A percentile compares a stretch with the other conserved stretches of the same genome.
Evolutionary conservation across 2,113 vertebrate genomes (phyloP).

Genomic region (Pollachius pollachius): DNA sequence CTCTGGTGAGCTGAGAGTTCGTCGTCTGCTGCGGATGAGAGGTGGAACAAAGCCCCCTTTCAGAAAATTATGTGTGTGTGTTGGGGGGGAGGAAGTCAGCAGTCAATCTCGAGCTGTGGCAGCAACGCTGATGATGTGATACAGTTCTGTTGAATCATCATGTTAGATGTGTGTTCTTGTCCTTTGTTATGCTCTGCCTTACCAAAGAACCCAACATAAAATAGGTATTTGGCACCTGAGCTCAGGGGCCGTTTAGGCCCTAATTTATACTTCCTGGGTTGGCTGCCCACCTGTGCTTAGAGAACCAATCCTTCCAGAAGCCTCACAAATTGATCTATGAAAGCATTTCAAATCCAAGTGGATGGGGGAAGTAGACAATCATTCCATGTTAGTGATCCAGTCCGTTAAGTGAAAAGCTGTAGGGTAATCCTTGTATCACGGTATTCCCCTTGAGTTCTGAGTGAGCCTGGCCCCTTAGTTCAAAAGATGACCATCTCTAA

Average conservation of each 20-base stretch:
- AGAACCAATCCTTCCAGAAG: too few relatives aligned
- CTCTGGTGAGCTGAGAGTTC: constrained; percentile 29
- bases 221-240: too few relatives aligned
- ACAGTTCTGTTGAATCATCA: constrained; percentile 3
- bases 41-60: constrained; percentile 49
- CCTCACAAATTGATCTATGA: too few relatives aligned
- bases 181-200: too few relatives aligned
- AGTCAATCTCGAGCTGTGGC: constrained; percentile 35
- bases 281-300: too few relatives aligned
- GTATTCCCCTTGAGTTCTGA: not conserved
- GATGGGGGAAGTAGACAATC: too few relatives aligned
- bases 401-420: constrained; percentile 12
- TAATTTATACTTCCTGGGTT: too few relatives aligned
- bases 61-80: constrained; percentile 28
- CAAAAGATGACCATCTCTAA: constrained; percentile 3
- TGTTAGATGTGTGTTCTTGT: not conserved
- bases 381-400: too few relatives aligned
- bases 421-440: not conserved
- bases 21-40: constrained; percentile 38
- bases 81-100: constrained; percentile 16
- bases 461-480: too few relatives aligned
- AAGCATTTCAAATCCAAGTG: too few relatives aligned
- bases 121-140: constrained; percentile 30
- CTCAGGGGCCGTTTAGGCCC: too few relatives aligned
- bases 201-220: too few relatives aligned